phyloP scores from a whole-genome alignment of 2,888 invertebrate species.

The Polyommatus iphigenia region DNA sequence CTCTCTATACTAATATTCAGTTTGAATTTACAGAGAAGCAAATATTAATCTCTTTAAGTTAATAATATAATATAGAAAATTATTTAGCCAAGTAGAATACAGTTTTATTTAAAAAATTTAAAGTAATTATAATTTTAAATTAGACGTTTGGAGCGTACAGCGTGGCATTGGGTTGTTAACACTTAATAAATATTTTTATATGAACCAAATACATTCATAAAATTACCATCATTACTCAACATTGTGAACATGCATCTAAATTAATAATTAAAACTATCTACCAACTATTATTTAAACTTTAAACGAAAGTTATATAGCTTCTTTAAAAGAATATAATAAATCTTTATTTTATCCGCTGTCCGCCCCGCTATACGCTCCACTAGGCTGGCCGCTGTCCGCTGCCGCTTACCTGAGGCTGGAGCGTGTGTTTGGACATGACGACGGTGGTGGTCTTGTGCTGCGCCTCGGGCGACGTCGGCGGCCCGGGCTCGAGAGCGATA shows the following conservation, averaged over 20 bases:
- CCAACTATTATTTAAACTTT: not conserved
- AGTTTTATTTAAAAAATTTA: not conserved
- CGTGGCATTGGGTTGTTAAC: not conserved
- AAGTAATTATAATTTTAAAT: too few species aligned
- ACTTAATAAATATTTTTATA: not conserved
- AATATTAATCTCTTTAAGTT: not conserved
- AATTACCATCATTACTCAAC: not conserved
- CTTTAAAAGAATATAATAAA: not conserved
- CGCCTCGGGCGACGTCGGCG: conserved; percentile 88
- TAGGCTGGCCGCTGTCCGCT: not conserved
- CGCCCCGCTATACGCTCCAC: conserved; percentile 24
- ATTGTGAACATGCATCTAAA: not conserved
- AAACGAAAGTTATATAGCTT: not conserved
- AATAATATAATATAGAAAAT: not conserved
- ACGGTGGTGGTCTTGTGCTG: conserved; percentile 93
- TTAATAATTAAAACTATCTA: not conserved
- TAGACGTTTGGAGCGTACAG: conserved; percentile 8
- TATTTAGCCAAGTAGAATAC: not conserved
- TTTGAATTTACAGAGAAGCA: not conserved
- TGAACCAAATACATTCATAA: not conserved
- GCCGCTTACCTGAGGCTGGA: conserved; percentile 84
- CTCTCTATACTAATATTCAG: not conserved
- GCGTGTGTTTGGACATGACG: conserved; percentile 95
- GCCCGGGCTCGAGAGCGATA: conserved; percentile 83
- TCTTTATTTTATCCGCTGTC: too few species aligned